Conservation (phyloP, 2,888 invertebrate species). For the Meiosimyza platycephala region DNA sequence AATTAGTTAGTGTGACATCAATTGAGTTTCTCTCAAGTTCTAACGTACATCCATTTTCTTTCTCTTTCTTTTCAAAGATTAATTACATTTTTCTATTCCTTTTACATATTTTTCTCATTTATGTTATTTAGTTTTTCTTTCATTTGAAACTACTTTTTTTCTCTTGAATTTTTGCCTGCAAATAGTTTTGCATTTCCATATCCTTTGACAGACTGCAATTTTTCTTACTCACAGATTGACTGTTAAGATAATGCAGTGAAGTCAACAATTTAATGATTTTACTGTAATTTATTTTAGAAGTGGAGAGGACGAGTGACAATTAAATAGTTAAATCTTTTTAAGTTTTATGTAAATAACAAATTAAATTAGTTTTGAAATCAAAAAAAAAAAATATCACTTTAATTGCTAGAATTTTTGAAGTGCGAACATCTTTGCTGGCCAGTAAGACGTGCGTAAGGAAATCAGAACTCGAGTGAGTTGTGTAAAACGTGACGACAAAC, state of each 20-base stretch:
- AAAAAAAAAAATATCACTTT: background rate
- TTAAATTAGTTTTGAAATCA: background rate
- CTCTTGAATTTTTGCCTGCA: no score
- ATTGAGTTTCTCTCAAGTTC: no score
- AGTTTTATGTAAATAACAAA: no score
- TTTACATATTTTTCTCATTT: background rate
- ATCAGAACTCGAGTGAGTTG: no score
- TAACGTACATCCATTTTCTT: background rate
- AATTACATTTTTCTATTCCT: background rate
- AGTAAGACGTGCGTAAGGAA: background rate
- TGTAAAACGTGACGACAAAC: no score
- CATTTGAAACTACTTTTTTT: no score
- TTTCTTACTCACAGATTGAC: conserved; percentile 4
- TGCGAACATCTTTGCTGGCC: background rate
- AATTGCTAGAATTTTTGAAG: no score
- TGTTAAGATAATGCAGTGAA: conserved; percentile 2
- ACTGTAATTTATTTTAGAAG: background rate
- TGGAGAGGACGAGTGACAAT: no score
- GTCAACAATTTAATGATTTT: background rate
- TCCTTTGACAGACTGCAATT: background rate
- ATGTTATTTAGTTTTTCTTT: background rate
- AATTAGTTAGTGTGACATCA: no score
- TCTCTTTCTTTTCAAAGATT: background rate
- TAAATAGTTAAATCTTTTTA: no score
- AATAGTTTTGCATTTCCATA: background rate